Evolutionary conservation across 2,888 invertebrate genomes (phyloP), one percentile per base, ranked within the genome.

Genomic region (Macaria notata): DNA sequence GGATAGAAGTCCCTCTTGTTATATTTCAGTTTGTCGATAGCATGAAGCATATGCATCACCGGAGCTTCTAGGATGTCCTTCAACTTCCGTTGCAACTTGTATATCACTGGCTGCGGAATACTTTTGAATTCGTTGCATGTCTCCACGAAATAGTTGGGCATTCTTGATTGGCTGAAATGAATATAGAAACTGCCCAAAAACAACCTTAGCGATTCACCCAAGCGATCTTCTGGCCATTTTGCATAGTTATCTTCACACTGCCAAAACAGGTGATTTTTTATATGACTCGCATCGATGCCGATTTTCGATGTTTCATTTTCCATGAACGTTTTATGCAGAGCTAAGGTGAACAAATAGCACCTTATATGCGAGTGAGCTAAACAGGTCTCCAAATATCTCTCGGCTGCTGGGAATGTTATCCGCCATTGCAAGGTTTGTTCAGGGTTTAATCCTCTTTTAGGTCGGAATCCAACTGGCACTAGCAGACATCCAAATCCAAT

Each of bases 371-470:
- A 92, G 73, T 94, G 94, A 0, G 94, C 93, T 75, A 96, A 89
- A 65, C 94, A 93, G 9, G 94, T 94, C 76, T 96, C 95, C 63
- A 97, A 84, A 73, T 94, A 95, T 31, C 94, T 92, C 78, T 96
- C 96, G 0, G 95, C 96, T 54, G 94, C 94, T 0, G 96, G 96
- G 74, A 96, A 97, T 43, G 93, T 92, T 3, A 96, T 90, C 79
- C 94, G 94, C 97, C 97, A 97, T 78, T 97, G 96, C 29, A 96
- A 83, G 58, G 94, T 92, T 49, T 93, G 92, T 38, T 93, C 92
- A 0, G 92, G 86, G 76, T 95, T 95, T 19, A 83, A 78, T 3
- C 93, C 92, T 53, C 93, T 88, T 71, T 94, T 94, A 4, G 94
- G 93, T 46, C 93, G 88, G 77, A 93, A 95, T 5, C 95, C 95